phyloP scores from a whole-genome alignment of 2,113 vertebrate genomes.

The Corynorhinus townsendii region DNA sequence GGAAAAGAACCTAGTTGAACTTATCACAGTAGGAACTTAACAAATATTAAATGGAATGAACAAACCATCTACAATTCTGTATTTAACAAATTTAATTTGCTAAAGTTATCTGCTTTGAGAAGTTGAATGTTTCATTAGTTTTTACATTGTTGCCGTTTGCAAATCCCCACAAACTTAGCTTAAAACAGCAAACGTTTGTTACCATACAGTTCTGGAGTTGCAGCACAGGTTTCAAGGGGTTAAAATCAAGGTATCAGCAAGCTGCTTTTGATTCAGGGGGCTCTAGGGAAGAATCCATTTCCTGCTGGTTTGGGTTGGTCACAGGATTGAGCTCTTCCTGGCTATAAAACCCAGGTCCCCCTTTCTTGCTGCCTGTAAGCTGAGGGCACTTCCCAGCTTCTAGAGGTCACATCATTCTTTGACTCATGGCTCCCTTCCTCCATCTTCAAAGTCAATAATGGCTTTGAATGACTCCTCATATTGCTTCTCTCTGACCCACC shows the following conservation, averaged over 20 bases:
- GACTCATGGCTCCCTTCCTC: neutral
- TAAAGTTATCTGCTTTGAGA: neutral
- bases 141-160: neutral
- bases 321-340: neutral
- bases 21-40: neutral
- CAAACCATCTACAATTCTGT: neutral
- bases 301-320: neutral
- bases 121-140: neutral
- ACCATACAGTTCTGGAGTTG: neutral
- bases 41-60: neutral
- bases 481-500: neutral
- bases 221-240: neutral
- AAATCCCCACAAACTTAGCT: neutral
- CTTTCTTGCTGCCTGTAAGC: neutral
- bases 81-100: neutral
- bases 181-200: neutral
- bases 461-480: neutral
- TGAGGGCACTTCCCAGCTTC: neutral
- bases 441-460: neutral
- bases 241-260: neutral
- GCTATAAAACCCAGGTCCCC: neutral
- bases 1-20: neutral
- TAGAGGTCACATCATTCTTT: neutral
- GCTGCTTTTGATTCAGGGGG: neutral
- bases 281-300: neutral